Base-by-base conservation (phyloP, 64 coral and sea anemone species). In the Stichodactyla helianthus region DNA sequence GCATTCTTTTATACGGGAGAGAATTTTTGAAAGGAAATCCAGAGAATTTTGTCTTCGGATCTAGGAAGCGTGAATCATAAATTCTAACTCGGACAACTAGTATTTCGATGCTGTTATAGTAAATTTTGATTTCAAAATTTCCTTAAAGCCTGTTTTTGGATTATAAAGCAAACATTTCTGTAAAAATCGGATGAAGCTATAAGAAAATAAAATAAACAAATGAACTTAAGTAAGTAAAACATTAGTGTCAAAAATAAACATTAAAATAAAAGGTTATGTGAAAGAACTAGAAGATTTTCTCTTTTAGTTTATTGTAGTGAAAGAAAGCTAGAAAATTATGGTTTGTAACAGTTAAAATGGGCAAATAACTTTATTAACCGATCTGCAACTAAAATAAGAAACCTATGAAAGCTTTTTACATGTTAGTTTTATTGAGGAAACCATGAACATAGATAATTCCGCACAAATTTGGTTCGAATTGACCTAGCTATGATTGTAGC, bases 201-300 rank as follows among this genome's bases (percentile, higher is more conserved):
- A 60, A 60, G 62, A 65, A 65, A 65, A 5, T 9, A 65, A 65
- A 22, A 65, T 2, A 65, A 65, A 4, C 62, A 65, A 22, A 65
- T 65, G 62, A 65, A n/a, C 62, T 60, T 65, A 65, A 65, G 62
- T 23, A 65, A 65, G 18, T 65, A n/a, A 65, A 60, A 60, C 59
- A 65, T 65, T n/a, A 65, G 62, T 65, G 62, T 65, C 62, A 44
- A 65, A 65, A 65, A 65, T 65, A 65, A 65, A 65, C 62, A 65
- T 19, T 16, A 63, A 0, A 65, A 65, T n/a, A 13, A 65, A 65
- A n/a, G 20, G 5, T 65, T 65, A n/a, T 20, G 19, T 65, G 62
- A 65, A n/a, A 9, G 5, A 65, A 22, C 19, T 1, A n/a, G 62
- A 5, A 7, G 18, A 7, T 22, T 0, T 62, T 62, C 19, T 14